These are phyloP conservation scores for Tetramorium parvispinum DNA, from an alignment of 1,140 invertebrate species.

Conservation along the genomic window DNA sequence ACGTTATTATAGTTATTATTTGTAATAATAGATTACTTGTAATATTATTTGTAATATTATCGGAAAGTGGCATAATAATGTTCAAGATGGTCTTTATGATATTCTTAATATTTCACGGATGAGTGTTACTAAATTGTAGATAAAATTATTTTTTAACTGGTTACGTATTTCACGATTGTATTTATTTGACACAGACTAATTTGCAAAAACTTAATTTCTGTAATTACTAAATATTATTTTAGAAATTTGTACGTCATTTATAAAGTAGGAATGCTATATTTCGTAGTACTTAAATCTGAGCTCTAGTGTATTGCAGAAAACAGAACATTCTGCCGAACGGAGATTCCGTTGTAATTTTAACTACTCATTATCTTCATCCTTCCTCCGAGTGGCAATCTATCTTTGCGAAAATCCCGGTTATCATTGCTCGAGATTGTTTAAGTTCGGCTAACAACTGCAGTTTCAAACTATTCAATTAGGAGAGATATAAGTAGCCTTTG, in stretches of 20 bases:
- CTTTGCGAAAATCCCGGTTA: conserved; percentile 44
- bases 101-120: neutral
- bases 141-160: conserved; percentile 14
- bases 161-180: neutral
- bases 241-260: neutral
- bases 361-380: conserved; percentile 47
- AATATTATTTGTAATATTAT: conserved; percentile 1
- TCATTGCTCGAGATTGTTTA: conserved; percentile 37
- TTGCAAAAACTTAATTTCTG: neutral
- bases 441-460: conserved; percentile 32
- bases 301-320: neutral
- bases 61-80: neutral
- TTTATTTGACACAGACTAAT: neutral
- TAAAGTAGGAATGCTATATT: conserved; percentile 5
- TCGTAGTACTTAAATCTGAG: neutral
- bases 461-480: conserved; percentile 51
- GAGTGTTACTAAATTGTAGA: neutral
- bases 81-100: neutral
- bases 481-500: conserved; percentile 17
- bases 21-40: neutral
- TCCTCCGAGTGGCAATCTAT: conserved; percentile 26
- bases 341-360: conserved; percentile 51
- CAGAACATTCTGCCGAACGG: conserved; percentile 25
- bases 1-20: neutral
- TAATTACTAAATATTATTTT: neutral